Conservation (phyloP, 1,140 invertebrate genomes). For the Lanistes nyassanus region DNA sequence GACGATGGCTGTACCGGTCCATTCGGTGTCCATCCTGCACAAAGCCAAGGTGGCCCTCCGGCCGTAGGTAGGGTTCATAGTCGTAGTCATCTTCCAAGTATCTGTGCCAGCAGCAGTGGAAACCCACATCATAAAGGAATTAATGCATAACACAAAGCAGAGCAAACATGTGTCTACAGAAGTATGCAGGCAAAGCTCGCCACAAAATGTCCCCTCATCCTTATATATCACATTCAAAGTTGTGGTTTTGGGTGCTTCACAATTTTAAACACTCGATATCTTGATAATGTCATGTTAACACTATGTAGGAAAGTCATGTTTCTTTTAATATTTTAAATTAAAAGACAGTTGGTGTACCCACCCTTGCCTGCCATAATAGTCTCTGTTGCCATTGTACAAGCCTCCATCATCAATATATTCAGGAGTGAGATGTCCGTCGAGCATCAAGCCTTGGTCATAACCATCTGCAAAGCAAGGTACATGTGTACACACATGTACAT, state of each 20-base stretch:
- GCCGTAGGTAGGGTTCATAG: constrained; percentile 61
- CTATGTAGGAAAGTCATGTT: too few relatives aligned
- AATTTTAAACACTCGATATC: too few relatives aligned
- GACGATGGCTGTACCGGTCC: constrained; percentile 20
- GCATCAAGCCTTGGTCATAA: constrained; percentile 52
- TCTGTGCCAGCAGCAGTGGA: constrained; percentile 24
- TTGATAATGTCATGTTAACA: too few relatives aligned
- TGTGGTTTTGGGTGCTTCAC: too few relatives aligned
- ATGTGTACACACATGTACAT: neutral
- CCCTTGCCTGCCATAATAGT: constrained; percentile 33
- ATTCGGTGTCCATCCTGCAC: constrained; percentile 35
- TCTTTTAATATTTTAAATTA: too few relatives aligned
- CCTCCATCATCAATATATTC: constrained; percentile 61
- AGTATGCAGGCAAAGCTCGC: too few relatives aligned
- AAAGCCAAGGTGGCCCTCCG: constrained; percentile 60
- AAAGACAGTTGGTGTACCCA: constrained; percentile 8
- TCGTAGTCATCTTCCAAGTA: constrained; percentile 35
- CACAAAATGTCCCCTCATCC: too few relatives aligned
- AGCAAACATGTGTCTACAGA: too few relatives aligned
- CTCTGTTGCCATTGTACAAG: constrained; percentile 48
- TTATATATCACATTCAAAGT: too few relatives aligned
- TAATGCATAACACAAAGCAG: too few relatives aligned
- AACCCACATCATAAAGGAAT: neutral
- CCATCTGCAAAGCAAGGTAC: constrained; percentile 43
- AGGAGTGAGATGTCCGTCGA: constrained; percentile 62